Base-by-base conservation (phyloP, 2,113 vertebrate genomes). In the Pipa parva region DNA sequence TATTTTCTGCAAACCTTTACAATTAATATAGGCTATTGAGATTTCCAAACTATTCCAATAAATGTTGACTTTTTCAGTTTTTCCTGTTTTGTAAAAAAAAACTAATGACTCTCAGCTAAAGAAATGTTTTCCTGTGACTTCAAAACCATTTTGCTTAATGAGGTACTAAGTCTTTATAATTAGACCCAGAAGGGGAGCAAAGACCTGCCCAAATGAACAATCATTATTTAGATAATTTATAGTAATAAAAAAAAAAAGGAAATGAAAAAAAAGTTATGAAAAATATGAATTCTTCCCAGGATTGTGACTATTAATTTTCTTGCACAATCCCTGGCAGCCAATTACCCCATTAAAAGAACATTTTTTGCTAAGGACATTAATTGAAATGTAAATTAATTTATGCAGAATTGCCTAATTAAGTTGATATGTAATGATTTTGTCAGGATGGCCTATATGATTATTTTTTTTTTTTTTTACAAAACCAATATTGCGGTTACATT, bases 171-270 rank as follows among this genome's bases (percentile, higher is more conserved):
- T 89, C 86, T 89, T 89, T 88, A 85, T 90, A 89, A 92, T 90
- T 89, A 91, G 85, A 87, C 87, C 85, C 87, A 89, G 84, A 89
- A 89, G 89, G 39, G 85, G 84, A 87, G 84, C 28, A 75, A 73
- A 77, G 83, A 88, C 69, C 0, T 84, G 80, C 80, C 81, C 89
- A 85, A 85, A 88, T 86, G 83, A 89, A 84, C 83, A 88, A 88
- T 87, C 86, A 91, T 91, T 90, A 89, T 89, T 90, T 86, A 80
- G 83, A 84, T 89, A 89, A 90, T 91, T 91, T 90, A 90, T 88
- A 86, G 84, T 83, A 87, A 90, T 91, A 86, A 87, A 88, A 88
- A 87, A 83, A 84, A 33, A 48, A 22, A 18, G 20, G 13, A 24
- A 42, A 36, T n/a, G n/a, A n/a, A 62, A 50, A 63, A 50, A 49